phyloP scores from a whole-genome alignment of 2,888 invertebrate genomes.

The Epirrita christyi region DNA sequence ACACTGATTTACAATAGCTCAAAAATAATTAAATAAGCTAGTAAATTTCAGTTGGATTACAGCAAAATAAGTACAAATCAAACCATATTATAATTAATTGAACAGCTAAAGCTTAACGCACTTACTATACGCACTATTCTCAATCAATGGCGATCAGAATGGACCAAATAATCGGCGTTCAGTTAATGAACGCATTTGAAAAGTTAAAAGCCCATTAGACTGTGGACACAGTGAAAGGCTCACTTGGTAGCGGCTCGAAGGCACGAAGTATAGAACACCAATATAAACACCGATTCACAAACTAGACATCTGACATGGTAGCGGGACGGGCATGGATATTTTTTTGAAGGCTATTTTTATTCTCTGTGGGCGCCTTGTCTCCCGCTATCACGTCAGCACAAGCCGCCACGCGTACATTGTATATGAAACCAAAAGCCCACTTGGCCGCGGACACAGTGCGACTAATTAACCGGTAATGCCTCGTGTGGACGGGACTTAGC shows the following conservation, averaged over 20 bases:
- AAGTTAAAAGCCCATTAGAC: slow-evolving; percentile 74
- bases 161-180: slow-evolving; percentile 65
- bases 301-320: not conserved
- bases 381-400: not conserved
- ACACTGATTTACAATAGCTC: not conserved
- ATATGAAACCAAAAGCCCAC: slow-evolving; percentile 26
- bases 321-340: not conserved
- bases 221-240: not conserved
- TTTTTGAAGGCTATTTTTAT: not conserved
- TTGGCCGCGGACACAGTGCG: slow-evolving; percentile 64
- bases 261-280: not conserved
- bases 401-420: slow-evolving; percentile 1
- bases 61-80: slow-evolving; percentile 33
- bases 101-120: slow-evolving; percentile 48
- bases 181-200: slow-evolving; percentile 79
- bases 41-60: slow-evolving; percentile 32
- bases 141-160: slow-evolving; percentile 61
- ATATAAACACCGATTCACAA: not conserved
- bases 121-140: slow-evolving; percentile 57
- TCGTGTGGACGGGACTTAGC: slow-evolving; percentile 75
- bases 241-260: slow-evolving; percentile 1
- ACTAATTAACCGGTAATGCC: slow-evolving; percentile 77
- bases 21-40: slow-evolving; percentile 10
- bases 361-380: not conserved
- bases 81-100: slow-evolving; percentile 56